Base-by-base conservation (phyloP, 2,113 vertebrate genomes). In the Prionailurus bengalensis region DNA sequence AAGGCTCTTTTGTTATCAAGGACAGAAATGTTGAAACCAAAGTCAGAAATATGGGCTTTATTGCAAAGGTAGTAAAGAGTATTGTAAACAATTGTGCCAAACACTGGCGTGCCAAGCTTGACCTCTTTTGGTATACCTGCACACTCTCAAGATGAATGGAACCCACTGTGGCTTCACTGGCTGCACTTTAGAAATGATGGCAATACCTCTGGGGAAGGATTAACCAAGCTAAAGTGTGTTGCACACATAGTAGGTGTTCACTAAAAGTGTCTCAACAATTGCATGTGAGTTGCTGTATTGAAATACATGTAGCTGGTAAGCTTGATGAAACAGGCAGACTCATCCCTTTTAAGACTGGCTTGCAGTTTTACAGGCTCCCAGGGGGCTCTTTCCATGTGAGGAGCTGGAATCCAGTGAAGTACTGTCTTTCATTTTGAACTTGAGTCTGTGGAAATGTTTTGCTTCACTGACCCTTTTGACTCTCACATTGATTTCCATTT, bases 401-500 rank as follows among this genome's bases (percentile, higher is more conserved):
- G 39, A 74, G 16, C 68, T 65, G 39, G 36, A 19, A 19, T 55
- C 65, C 33, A 3, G 16, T 0, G 0, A 13, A 79, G 25, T 81
- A 4, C 29, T 5, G 13, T 31, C 73, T 89, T 89, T 83, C 11
- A 11, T 55, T 93, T 84, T 95, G 78, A 91, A 80, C 94, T 93
- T 63, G 81, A 91, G 71, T 81, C 15, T 15, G 7, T 71, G 80
- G 80, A 66, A 42, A 63, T 58, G 85, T 71, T 36, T 39, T 93
- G 21, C 55, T 86, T 81, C 39, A 1, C 23, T 89, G 78, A 92
- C 85, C 31, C 33, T 85, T 92, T 55, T 51, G 84, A 70, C 84
- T 78, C 25, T 51, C 36, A 0, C 92, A 78, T 86, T 93, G 96
- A 97, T 97, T 92, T 82, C 61, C 68, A 76, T 94, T 94, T 94